Base-by-base conservation (phyloP, 2,113 vertebrate genomes). In the Semnopithecus entellus region DNA sequence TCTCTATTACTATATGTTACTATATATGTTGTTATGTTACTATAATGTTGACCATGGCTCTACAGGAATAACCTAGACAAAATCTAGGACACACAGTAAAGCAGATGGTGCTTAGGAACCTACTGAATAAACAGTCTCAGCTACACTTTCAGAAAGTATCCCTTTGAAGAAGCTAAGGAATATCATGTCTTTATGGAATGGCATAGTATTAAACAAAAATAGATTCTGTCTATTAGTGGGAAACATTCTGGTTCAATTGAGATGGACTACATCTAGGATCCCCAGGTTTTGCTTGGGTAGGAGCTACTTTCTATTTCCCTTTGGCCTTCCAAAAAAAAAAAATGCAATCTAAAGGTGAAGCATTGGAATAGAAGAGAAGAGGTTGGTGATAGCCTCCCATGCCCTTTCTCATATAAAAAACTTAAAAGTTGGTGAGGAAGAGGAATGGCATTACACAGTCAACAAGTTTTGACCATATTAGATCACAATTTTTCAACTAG, bases 181-280 rank as follows among this genome's bases (percentile, higher is more conserved):
- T n/a, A 52, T 40, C 5, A 91, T 59, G 50, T 52, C n/a, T 38
- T 32, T 16, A 61, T 0, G 72, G 27, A 91, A 75, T 11, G 30
- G 40, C 22, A 38, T 5, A 50, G 45, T 45, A 72, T 80, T 91
- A 38, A 81, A 68, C 35, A 75, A 23, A 84, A 79, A 88, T 11
- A 30, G 22, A 83, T 35, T 45, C 50, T 52, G n/a, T 86, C 70
- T 73, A 8, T 64, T 35, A 35, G 8, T 1, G 5, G 50, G 27
- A 85, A 73, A 84, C 38, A 83, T 43, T 94, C 83, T 88, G 8
- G 16, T 80, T 79, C 59, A 95, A 83, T 52, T 68, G 70, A 85
- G 32, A 88, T 40, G 30, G 14, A 79, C 55, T 35, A 55, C 30
- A 50, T 25, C 16, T 75, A 13, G 43, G 4, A 22, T 32, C 20